Base-by-base conservation (phyloP, 2,113 vertebrate genomes). In the Grantiella picta region DNA sequence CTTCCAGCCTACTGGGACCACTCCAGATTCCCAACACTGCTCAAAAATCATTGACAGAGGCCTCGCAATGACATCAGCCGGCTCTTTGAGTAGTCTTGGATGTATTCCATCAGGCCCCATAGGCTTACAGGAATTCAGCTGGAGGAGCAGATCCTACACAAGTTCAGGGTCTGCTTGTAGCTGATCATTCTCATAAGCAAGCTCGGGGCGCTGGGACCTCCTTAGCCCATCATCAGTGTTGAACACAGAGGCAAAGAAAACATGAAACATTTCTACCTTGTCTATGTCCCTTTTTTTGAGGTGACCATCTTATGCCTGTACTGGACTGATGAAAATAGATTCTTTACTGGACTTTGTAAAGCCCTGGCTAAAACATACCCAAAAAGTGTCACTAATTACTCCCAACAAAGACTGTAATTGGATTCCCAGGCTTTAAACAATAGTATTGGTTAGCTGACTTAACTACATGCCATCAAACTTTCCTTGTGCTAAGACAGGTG, bases 281-380 rank as follows among this genome's bases (percentile, higher is more conserved):
- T 33, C 44, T 38, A 3, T 15, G 38, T n/a, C 20, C 27, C 16
- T 40, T 45, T 76, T 31, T 47, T 12, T 35, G 24, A 68, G 54
- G 20, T 53, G 7, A n/a, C 12, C 9, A 22, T 60, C 38, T 29
- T 29, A 66, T 45, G 66, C 24, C 28, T 53, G 7, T 52, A n/a
- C 0, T 1, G 44, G 33, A 64, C 28, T 15, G 44, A 75, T 68
- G 12, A 12, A 10, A 82, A 10, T 1, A 72, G 15, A 57, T 64
- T 38, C 0, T 80, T 19, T 71, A 42, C 19, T 45, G 5, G 10
- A 5, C 6, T 72, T 90, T 54, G 53, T 49, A 69, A 90, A 90
- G 40, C 27, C 44, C 18, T 45, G 9, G 7, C 13, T 72, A 21
- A 59, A 79, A 65, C 4, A 0, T 3, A 52, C 10, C 1, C 1